Evolutionary conservation across 2,888 invertebrate genomes (phyloP), one percentile per base, ranked within the genome.

Genomic region (Bibio marci): DNA sequence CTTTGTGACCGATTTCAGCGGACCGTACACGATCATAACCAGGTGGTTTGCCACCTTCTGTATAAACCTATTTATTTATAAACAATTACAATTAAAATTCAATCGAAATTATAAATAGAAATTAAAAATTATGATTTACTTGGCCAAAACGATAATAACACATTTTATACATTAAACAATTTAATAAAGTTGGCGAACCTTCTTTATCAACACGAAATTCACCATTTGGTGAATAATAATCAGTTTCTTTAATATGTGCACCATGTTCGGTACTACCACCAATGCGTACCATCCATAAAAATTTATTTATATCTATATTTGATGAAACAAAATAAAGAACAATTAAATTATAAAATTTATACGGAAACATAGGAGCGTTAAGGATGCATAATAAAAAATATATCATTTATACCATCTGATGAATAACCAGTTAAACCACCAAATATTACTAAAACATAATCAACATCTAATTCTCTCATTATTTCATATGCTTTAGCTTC

Each of bases 121-220:
- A 22, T 8, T 8, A 22, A 6, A 22, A 22, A n/a, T n/a, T 12
- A 19, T 15, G 13, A 14, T 12, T 37, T 35, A 44, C 60, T 52
- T 86, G 83, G 0, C 94, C 95, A 60, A 97, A 98, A 55, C 90
- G 76, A 66, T 98, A 95, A 62, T 97, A 98, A 66, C 92, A 94
- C 86, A 98, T 87, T 69, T 97, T 98, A 69, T 98, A 97, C 97
- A 97, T 98, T 45, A 97, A 74, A 55, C 91, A 95, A 67, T 98
- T 95, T 50, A 95, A 77, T 49, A 98, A 69, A 14, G 81, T 80
- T 26, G 76, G 75, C 2, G 94, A 87, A 30, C 94, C 95, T 56
- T 92, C 92, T 48, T 82, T 81, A 65, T 97, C 97, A 2, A 98
- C 81, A 32, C 94, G 69, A 65, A 95, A 98, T 69, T 98, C 97